These are phyloP conservation scores for Nixonia krombeini DNA, from an alignment of 1,140 invertebrate genomes.

Conservation along the genomic window DNA sequence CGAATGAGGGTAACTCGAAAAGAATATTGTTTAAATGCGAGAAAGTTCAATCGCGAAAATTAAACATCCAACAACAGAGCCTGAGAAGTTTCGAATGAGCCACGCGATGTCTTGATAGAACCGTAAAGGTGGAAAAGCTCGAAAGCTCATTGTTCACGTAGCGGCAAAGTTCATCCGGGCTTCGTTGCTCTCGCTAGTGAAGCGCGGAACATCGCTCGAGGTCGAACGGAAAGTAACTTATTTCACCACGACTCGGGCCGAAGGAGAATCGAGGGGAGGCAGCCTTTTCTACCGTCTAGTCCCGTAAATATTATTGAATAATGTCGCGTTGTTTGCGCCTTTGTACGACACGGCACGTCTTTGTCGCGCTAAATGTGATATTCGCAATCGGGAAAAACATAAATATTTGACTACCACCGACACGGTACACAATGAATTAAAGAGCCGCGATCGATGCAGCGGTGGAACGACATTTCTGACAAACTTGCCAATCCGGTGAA, in stretches of 20 bases:
- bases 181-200: conserved; percentile 37
- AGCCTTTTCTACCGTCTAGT: conserved; percentile 12
- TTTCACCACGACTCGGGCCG: conserved; percentile 52
- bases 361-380: too few species aligned
- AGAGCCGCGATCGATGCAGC: too few species aligned
- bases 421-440: too few species aligned
- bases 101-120: conserved; percentile 14
- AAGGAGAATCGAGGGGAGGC: conserved; percentile 43
- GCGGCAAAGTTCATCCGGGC: conserved; percentile 54
- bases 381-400: too few species aligned
- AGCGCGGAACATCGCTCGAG: conserved; percentile 42
- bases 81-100: conserved; percentile 25
- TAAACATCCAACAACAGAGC: conserved; percentile 30
- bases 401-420: too few species aligned
- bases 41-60: conserved; percentile 32
- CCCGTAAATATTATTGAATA: conserved; percentile 6
- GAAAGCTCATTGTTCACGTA: conserved; percentile 51
- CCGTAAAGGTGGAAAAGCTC: conserved; percentile 33
- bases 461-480: too few species aligned
- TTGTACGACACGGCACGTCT: too few species aligned
- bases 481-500: too few species aligned
- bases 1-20: too few species aligned
- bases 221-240: conserved; percentile 42
- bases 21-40: conserved; percentile 5
- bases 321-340: conserved; percentile 29